phyloP scores from a whole-genome alignment of 1,140 invertebrate genomes.

The Oedothorax gibbosus region DNA sequence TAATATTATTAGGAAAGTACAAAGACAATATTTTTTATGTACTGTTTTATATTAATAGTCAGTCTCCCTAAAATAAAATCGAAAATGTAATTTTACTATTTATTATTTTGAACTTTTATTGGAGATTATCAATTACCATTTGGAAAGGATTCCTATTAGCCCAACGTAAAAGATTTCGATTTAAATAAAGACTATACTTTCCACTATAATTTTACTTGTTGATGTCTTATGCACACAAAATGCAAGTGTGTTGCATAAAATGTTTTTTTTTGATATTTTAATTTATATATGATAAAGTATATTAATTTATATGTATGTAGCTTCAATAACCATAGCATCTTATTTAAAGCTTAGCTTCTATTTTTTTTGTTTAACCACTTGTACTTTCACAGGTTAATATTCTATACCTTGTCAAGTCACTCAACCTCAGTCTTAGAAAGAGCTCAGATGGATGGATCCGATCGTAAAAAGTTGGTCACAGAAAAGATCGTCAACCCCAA shows the following conservation, averaged over 20 bases:
- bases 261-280: too few relatives aligned
- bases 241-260: too few relatives aligned
- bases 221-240: too few relatives aligned
- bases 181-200: too few relatives aligned
- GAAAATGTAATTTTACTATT: too few relatives aligned
- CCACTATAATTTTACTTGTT: too few relatives aligned
- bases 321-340: background rate
- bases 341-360: background rate
- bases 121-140: background rate
- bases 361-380: slow-evolving; percentile 5
- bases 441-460: slow-evolving; percentile 70
- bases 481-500: slow-evolving; percentile 73
- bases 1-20: too few relatives aligned
- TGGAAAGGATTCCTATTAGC: too few relatives aligned
- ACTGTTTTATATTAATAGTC: too few relatives aligned
- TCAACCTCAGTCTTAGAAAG: slow-evolving; percentile 71
- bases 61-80: too few relatives aligned
- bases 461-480: slow-evolving; percentile 67
- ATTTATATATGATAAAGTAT: background rate
- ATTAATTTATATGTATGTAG: background rate
- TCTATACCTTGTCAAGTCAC: slow-evolving; percentile 80
- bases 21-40: too few relatives aligned
- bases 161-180: too few relatives aligned
- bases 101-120: background rate
- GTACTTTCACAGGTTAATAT: slow-evolving; percentile 74